Conservation (phyloP, 2,113 vertebrate genomes). For the Lonchura striata region DNA sequence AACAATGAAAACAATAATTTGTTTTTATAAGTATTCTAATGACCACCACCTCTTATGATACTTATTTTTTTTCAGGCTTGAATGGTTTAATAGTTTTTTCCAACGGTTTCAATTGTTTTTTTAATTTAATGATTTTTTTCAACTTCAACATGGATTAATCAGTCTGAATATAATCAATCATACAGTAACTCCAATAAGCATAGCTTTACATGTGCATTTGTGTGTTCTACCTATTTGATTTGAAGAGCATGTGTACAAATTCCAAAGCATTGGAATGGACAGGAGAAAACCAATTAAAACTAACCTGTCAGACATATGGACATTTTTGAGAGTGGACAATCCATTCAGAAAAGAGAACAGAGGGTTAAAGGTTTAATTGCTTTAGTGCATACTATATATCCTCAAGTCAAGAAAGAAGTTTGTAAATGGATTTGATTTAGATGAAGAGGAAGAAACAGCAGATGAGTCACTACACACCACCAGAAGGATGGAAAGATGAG, state of each 20-base stretch:
- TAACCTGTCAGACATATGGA: not conserved
- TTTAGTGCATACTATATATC: not conserved
- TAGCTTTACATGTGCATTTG: not conserved
- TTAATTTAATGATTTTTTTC: not conserved
- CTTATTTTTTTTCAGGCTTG: not conserved
- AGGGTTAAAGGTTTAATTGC: not conserved
- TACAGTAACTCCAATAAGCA: not conserved
- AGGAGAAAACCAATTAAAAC: not conserved
- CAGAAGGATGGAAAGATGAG: not conserved
- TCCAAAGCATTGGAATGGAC: not conserved
- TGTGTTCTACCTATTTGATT: not conserved
- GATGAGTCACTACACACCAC: not conserved
- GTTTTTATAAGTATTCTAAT: not conserved
- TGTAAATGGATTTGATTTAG: not conserved
- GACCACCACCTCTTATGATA: not conserved
- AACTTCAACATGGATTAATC: not conserved
- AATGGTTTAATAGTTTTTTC: not conserved
- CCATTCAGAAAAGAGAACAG: not conserved
- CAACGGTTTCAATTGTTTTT: not conserved
- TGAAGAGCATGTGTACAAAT: not conserved
- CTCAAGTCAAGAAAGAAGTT: not conserved
- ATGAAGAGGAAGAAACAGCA: not conserved
- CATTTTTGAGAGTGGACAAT: not conserved
- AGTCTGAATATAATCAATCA: not conserved
- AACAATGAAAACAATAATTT: not conserved